These are phyloP conservation scores for Aculops lycopersici DNA, from an alignment of 1,140 invertebrate species.

Conservation along the genomic window DNA sequence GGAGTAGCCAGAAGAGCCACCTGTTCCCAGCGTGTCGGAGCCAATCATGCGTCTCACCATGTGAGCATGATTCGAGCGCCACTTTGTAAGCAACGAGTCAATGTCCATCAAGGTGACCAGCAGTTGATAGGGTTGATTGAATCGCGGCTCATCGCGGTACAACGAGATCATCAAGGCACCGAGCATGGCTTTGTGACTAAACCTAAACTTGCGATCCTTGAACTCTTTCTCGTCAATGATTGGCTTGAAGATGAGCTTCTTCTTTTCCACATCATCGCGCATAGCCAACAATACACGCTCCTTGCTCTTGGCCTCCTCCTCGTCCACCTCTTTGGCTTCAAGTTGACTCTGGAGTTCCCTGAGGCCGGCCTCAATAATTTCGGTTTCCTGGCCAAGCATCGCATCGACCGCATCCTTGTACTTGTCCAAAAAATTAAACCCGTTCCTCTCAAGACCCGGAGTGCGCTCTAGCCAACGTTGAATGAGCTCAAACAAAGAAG, in stretches of 20 bases:
- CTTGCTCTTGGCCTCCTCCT: constrained; percentile 8
- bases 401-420: constrained; percentile 39
- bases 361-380: constrained; percentile 37
- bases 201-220: constrained; percentile 35
- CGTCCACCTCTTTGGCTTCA: constrained; percentile 16
- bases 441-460: constrained; percentile 44
- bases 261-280: too few species aligned
- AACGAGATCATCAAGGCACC: constrained; percentile 89
- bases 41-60: constrained; percentile 99
- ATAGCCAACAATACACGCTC: constrained; percentile 2
- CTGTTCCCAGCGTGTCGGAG: constrained; percentile 73
- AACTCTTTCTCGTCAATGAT: constrained; percentile 5
- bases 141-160: constrained; percentile 75
- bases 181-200: constrained; percentile 61
- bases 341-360: too few species aligned
- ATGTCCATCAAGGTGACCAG: constrained; percentile 80
- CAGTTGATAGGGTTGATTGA: constrained; percentile 82
- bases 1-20: constrained; percentile 88
- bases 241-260: too few species aligned
- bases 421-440: constrained; percentile 75
- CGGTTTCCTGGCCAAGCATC: constrained; percentile 39
- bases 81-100: constrained; percentile 90
- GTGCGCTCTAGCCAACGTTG: constrained; percentile 70
- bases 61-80: constrained; percentile 92
- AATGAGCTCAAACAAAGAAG: constrained; percentile 45